phyloP scores from a whole-genome alignment of 2,113 vertebrate genomes.

The Grammomys surdaster region DNA sequence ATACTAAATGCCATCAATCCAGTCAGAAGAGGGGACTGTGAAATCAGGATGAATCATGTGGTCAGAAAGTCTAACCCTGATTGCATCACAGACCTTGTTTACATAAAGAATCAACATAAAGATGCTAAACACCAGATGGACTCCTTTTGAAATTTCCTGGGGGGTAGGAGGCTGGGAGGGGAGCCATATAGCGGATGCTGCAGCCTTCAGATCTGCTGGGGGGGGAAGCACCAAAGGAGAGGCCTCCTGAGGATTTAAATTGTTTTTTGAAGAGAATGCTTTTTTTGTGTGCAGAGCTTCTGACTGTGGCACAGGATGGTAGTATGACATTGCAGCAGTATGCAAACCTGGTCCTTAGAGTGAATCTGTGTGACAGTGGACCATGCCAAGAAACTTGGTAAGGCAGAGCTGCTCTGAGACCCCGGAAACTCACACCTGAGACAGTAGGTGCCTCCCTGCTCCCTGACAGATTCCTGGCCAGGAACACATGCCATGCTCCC shows the following conservation, averaged over 20 bases:
- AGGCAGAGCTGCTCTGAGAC: too few species aligned
- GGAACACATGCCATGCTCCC: too few species aligned
- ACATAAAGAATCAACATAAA: neutral
- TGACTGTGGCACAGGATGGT: too few species aligned
- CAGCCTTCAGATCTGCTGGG: neutral
- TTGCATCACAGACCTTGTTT: neutral
- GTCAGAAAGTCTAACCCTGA: neutral
- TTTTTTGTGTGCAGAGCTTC: neutral
- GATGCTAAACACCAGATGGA: constrained; percentile 15
- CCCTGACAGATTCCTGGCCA: too few species aligned
- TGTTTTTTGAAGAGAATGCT: neutral
- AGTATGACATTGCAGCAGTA: rapidly evolving
- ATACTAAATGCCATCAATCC: neutral
- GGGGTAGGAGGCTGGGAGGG: neutral
- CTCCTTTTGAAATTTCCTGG: neutral
- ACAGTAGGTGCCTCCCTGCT: rapidly evolving
- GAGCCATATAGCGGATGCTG: neutral
- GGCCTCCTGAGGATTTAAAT: neutral
- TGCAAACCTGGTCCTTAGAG: neutral
- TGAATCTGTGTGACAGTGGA: too few species aligned
- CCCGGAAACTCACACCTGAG: too few species aligned
- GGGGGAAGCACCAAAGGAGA: neutral
- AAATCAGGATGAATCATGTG: neutral
- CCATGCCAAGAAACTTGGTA: too few species aligned
- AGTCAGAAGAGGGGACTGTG: neutral